A percentile compares a stretch with the other conserved stretches of the same genome.
Evolutionary conservation across 2,113 vertebrate genomes (phyloP).

Genomic region (Mesocricetus auratus): DNA sequence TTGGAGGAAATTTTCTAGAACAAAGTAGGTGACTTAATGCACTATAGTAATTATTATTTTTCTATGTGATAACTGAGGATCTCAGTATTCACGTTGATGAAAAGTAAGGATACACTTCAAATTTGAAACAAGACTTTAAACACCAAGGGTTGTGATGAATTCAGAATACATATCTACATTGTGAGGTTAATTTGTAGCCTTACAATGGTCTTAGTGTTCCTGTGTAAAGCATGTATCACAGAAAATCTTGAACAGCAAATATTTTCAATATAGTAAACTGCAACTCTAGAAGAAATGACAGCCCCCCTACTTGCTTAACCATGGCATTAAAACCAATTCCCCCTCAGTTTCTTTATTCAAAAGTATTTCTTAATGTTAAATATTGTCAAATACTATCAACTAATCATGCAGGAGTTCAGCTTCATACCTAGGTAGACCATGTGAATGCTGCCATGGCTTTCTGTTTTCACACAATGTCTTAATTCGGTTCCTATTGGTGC

Average conservation of each 20-base stretch:
- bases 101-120: background rate
- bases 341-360: slow-evolving; percentile 12
- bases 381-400: background rate
- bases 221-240: background rate
- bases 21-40: background rate
- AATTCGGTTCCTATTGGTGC: background rate
- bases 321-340: background rate
- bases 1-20: background rate
- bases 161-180: background rate
- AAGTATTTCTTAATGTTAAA: background rate
- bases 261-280: slow-evolving; percentile 13
- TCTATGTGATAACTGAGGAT: background rate
- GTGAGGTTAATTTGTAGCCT: background rate
- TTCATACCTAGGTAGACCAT: background rate
- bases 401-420: background rate
- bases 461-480: background rate
- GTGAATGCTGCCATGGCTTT: background rate
- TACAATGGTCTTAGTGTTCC: background rate
- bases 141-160: background rate
- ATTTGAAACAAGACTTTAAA: background rate
- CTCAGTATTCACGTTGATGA: background rate
- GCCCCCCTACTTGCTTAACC: background rate
- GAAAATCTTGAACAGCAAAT: background rate
- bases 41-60: background rate
- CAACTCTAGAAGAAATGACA: background rate